These are phyloP conservation scores for Heliconius himera DNA, from an alignment of 1,140 invertebrate species.

Conservation along the genomic window DNA sequence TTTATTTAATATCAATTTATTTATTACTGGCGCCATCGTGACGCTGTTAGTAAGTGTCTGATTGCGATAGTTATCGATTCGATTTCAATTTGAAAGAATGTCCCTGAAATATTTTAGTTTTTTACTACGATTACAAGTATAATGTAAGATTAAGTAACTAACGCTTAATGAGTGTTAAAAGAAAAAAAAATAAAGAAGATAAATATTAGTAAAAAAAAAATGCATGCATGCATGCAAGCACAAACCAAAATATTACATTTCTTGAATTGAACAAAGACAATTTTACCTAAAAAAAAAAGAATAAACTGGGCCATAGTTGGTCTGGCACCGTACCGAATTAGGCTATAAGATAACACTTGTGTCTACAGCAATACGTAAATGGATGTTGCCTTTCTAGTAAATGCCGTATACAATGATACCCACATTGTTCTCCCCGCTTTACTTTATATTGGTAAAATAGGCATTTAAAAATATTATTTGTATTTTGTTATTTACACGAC, in stretches of 20 bases:
- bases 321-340: conserved; percentile 53
- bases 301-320: conserved; percentile 42
- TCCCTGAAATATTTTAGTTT: no score
- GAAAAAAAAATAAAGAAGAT: neutral
- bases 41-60: neutral
- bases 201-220: neutral
- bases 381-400: conserved; percentile 10
- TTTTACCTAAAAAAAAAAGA: neutral
- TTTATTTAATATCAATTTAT: conserved; percentile 5
- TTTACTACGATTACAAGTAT: neutral
- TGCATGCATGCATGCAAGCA: no score
- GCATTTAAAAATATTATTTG: no score
- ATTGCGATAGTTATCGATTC: no score
- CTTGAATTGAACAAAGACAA: conserved; percentile 2
- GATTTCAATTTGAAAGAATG: no score
- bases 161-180: no score
- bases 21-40: conserved; percentile 15
- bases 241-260: neutral
- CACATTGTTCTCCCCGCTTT: neutral
- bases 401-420: neutral
- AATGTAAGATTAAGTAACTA: neutral
- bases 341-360: conserved; percentile 59
- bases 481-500: no score
- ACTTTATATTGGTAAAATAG: neutral
- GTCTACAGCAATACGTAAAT: conserved; percentile 39